phyloP scores from a whole-genome alignment of 64 coral and sea anemone species.

The Stichodactyla mertensii region DNA sequence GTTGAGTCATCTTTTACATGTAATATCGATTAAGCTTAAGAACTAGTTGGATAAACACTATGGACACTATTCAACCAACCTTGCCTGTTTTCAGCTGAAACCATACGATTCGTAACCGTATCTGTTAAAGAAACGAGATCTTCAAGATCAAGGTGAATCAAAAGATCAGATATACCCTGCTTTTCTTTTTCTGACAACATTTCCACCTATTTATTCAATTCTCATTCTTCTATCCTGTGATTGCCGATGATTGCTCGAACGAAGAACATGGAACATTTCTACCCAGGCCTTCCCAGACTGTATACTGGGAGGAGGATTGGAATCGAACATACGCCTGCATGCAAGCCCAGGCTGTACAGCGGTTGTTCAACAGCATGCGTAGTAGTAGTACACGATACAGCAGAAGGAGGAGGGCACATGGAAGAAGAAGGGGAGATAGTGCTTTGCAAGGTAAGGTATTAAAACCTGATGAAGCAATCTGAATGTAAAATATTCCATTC shows the following conservation, averaged over 20 bases:
- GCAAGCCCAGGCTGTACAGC: background rate
- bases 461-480: too few relatives aligned
- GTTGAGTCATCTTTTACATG: background rate
- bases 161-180: conserved; percentile 41
- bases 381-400: too few relatives aligned
- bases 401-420: too few relatives aligned
- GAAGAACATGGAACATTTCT: too few relatives aligned
- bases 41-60: background rate
- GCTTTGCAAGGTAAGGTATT: too few relatives aligned
- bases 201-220: too few relatives aligned
- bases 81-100: conserved; percentile 62
- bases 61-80: conserved; percentile 1
- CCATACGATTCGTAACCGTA: conserved; percentile 73
- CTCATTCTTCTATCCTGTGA: too few relatives aligned
- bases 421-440: too few relatives aligned
- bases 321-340: background rate
- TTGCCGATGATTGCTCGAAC: too few relatives aligned
- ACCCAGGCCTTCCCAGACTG: too few relatives aligned
- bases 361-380: background rate
- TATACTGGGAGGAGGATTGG: background rate
- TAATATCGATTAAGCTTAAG: background rate
- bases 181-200: conserved; percentile 87
- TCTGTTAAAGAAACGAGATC: conserved; percentile 80
- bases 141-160: conserved; percentile 48
- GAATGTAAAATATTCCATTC: too few relatives aligned